phyloP scores from a whole-genome alignment of 1,140 invertebrate species.

The Triops longicaudatus region DNA sequence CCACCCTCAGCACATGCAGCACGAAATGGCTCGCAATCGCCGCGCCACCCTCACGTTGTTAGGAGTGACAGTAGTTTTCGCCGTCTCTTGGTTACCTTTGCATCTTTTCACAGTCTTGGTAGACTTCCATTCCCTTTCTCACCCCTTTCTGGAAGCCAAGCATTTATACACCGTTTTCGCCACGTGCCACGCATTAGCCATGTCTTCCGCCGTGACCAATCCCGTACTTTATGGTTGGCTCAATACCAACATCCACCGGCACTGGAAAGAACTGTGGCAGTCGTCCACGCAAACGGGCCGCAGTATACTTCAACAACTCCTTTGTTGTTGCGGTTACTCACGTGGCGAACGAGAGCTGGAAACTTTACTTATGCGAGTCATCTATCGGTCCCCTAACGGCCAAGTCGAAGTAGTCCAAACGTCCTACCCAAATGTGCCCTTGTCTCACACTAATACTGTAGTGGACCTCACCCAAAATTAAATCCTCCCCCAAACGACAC shows the following conservation, averaged over 20 bases:
- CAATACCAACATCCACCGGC: constrained; percentile 40
- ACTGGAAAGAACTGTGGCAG: neutral
- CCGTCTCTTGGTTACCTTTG: neutral
- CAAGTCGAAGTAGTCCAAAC: neutral
- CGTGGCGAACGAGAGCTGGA: neutral
- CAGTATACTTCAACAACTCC: neutral
- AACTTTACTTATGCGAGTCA: neutral
- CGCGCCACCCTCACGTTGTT: neutral
- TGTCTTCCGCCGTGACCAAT: constrained; percentile 48
- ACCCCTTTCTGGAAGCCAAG: neutral
- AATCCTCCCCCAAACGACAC: too few species aligned
- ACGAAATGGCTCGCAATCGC: neutral
- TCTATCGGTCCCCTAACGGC: neutral
- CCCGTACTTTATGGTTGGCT: constrained; percentile 49
- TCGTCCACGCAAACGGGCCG: neutral
- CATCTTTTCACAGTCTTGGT: neutral
- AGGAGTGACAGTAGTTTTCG: neutral
- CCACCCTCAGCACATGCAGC: neutral
- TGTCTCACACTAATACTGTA: neutral
- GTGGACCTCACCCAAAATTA: neutral
- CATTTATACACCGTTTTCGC: constrained; percentile 43
- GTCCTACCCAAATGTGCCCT: neutral
- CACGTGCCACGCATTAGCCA: constrained; percentile 46
- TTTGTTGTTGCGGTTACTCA: neutral
- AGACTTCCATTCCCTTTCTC: neutral